A percentile compares a stretch with the other conserved stretches of the same genome.
Conservation (phyloP, 2,797 vertebrate genomes). For the Oceanodroma leucorhoa region DNA sequence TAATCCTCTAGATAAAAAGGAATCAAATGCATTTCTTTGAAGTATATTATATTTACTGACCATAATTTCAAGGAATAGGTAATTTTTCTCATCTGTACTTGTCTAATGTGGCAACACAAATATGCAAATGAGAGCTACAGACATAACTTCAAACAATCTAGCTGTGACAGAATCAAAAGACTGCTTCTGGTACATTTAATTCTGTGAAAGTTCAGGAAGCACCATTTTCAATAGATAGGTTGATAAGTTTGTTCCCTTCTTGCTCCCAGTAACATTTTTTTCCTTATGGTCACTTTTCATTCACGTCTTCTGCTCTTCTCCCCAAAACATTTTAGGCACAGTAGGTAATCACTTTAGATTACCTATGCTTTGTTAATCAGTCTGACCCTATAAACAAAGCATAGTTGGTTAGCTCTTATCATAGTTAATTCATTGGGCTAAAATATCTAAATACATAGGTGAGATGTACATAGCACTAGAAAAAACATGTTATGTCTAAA, state of each 20-base stretch:
- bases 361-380: background rate
- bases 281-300: background rate
- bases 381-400: background rate
- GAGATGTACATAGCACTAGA: background rate
- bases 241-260: background rate
- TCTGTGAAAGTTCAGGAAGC: background rate
- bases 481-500: background rate
- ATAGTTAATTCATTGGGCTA: background rate
- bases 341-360: background rate
- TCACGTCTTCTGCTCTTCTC: background rate
- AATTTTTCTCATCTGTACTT: background rate
- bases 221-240: background rate
- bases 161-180: background rate
- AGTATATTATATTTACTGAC: background rate
- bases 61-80: background rate
- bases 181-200: background rate
- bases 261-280: background rate
- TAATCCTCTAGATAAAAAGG: background rate
- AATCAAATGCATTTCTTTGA: background rate
- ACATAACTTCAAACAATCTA: background rate
- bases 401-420: background rate
- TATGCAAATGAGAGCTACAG: background rate
- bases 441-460: background rate
- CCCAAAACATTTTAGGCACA: background rate
- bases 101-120: background rate